These are phyloP conservation scores for Amiota mariae DNA, from an alignment of 2,888 invertebrate genomes.

Conservation along the genomic window DNA sequence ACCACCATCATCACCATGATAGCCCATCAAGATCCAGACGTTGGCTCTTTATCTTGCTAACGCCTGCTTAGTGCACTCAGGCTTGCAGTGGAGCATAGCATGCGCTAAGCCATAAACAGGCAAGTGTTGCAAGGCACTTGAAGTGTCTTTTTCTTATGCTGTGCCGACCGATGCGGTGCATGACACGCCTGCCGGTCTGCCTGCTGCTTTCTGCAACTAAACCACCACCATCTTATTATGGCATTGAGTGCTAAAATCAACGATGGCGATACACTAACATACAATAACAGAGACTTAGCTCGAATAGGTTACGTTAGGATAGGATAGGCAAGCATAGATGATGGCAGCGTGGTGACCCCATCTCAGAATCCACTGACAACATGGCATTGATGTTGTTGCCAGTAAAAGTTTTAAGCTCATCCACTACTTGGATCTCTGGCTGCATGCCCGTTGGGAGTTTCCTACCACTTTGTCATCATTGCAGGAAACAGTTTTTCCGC, in stretches of 20 bases:
- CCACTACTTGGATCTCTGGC: background rate
- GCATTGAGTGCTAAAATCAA: conserved; percentile 15
- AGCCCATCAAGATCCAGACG: background rate
- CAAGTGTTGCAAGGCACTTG: conserved; percentile 60
- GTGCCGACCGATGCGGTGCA: background rate
- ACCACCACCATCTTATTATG: background rate
- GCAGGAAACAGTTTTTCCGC: conserved; percentile 13
- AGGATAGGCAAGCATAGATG: background rate
- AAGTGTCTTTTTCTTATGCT: conserved; percentile 37
- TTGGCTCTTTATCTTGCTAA: too few relatives aligned
- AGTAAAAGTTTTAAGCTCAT: conserved; percentile 16
- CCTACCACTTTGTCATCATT: conserved; percentile 13
- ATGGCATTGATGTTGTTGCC: conserved; percentile 10
- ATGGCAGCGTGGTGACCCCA: background rate
- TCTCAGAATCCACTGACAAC: conserved; percentile 5
- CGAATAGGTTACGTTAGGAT: background rate
- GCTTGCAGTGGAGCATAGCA: conserved; percentile 53
- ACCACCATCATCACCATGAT: conserved; percentile 45
- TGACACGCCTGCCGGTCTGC: background rate
- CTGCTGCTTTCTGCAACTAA: background rate
- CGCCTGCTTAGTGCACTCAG: conserved; percentile 34
- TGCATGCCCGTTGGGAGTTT: conserved; percentile 12
- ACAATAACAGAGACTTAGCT: background rate
- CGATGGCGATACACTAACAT: background rate
- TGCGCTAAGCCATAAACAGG: conserved; percentile 62